Evolutionary conservation across 2,113 vertebrate genomes (phyloP).

Genomic region (Eulemur macaco): DNA sequence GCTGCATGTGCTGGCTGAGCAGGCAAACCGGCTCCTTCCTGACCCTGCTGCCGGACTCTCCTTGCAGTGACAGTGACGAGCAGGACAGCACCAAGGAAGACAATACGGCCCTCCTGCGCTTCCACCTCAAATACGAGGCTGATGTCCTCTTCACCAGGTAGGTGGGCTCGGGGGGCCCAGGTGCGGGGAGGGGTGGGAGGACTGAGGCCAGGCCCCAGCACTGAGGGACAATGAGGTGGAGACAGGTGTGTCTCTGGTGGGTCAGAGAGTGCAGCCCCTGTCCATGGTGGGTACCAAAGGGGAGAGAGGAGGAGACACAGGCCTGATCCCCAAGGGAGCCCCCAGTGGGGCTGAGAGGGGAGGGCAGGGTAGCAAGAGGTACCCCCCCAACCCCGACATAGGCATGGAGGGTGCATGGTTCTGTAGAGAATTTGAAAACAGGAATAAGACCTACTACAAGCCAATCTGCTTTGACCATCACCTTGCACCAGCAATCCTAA

Average conservation of each 20-base stretch:
- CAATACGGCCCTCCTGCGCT: conserved; percentile 88
- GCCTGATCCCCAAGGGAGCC: not conserved
- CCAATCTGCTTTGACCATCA: not conserved
- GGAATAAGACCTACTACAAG: not conserved
- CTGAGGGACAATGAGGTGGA: not conserved
- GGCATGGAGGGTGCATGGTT: not conserved
- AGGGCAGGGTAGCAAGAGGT: rapidly evolving
- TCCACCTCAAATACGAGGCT: conserved; percentile 91
- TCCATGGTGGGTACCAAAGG: too few relatives aligned
- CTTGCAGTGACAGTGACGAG: conserved; percentile 90
- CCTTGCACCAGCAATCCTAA: not conserved
- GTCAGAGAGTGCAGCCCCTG: too few relatives aligned
- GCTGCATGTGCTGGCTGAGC: not conserved
- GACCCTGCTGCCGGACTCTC: not conserved
- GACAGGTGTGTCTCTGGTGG: not conserved
- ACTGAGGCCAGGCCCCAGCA: not conserved
- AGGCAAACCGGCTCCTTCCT: not conserved
- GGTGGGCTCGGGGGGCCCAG: rapidly evolving
- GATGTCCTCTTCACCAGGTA: conserved; percentile 97
- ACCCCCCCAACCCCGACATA: not conserved
- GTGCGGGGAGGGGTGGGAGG: rapidly evolving
- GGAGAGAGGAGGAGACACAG: not conserved
- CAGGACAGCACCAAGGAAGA: conserved; percentile 87
- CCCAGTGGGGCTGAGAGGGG: rapidly evolving
- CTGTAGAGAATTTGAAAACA: not conserved